Evolutionary conservation across 2,113 vertebrate genomes (phyloP).

Genomic region (Pongo pygmaeus): DNA sequence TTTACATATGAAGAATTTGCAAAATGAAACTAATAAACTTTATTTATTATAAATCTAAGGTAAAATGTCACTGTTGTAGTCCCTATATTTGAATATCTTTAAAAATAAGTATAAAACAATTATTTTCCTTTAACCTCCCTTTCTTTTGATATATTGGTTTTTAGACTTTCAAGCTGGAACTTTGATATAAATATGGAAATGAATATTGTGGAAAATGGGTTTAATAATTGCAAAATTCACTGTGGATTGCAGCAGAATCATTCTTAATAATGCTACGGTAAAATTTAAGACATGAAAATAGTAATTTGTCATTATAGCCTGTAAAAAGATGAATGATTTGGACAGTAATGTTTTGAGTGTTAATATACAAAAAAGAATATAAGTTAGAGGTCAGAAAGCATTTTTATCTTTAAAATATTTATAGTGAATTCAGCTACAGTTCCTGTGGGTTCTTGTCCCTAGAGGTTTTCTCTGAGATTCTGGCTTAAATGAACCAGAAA

Average conservation of each 20-base stretch:
- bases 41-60: slow-evolving; percentile 10
- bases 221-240: slow-evolving; percentile 22
- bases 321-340: slow-evolving; percentile 47
- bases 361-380: slow-evolving; percentile 61
- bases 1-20: slow-evolving; percentile 5
- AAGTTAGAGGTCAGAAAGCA: slow-evolving; percentile 72
- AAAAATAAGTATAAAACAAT: neutral
- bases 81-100: slow-evolving; percentile 32
- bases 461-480: slow-evolving; percentile 65
- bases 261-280: slow-evolving; percentile 27
- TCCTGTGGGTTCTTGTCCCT: slow-evolving; percentile 61
- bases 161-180: neutral
- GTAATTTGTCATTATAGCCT: slow-evolving; percentile 31
- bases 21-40: slow-evolving; percentile 48
- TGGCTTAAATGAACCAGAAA: slow-evolving; percentile 78
- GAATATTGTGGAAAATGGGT: neutral
- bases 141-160: slow-evolving; percentile 6
- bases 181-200: neutral
- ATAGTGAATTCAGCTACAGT: slow-evolving; percentile 58
- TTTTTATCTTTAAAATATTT: slow-evolving; percentile 78
- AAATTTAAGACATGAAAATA: slow-evolving; percentile 36
- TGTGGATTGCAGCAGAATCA: neutral
- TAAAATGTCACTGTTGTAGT: slow-evolving; percentile 23
- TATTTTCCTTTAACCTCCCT: neutral
- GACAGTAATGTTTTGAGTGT: neutral